Evolutionary conservation across 2,888 invertebrate species (phyloP), one percentile per base, ranked within the genome.

Genomic region (Cylloceria caligata): DNA sequence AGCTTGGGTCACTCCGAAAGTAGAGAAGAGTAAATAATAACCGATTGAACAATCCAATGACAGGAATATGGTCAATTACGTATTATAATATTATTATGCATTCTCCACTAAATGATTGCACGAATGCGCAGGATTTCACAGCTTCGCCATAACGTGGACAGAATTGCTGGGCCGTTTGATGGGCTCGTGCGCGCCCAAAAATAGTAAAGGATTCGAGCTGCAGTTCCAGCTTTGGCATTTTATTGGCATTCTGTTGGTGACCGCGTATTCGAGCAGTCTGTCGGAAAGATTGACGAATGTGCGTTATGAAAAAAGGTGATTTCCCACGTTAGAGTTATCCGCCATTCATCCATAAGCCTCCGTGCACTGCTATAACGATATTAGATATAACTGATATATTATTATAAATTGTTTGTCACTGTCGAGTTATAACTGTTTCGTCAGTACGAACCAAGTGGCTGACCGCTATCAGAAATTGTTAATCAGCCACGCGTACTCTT

Each of bases 211-310:
- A 11, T 80, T 89, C n/a, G 84, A 87, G 39, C 34, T 89, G 1
- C 88, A 89, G 65, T 84, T 91, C 19, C 84, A 89, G 16, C 82
- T 90, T 19, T 92, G 92, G 91, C 90, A 91, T 57, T 77, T 86
- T 5, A 84, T 87, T 0, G 91, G 91, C 36, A 81, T 91, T 39
- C 64, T 91, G 47, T 75, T 92, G 4, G 90, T 91, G 6, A 86
- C 89, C 1, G 89, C 89, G 1, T 92, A 91, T 21, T 87, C 86
- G 68, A 90, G 91, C 49, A 91, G 91, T 68, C 87, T 92, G 2
- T 90, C 92, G 1, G 89, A 91, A 0, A 85, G 88, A 45, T 84
- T 92, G 30, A 84, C 92, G 1, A 88, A 86, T 71, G 84, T 85
- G 0, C 88, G 89, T 39, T 91, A 89, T 64, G 91, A 91, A 60